Conservation (phyloP, 2,888 invertebrate genomes). For the Aplocera efformata region DNA sequence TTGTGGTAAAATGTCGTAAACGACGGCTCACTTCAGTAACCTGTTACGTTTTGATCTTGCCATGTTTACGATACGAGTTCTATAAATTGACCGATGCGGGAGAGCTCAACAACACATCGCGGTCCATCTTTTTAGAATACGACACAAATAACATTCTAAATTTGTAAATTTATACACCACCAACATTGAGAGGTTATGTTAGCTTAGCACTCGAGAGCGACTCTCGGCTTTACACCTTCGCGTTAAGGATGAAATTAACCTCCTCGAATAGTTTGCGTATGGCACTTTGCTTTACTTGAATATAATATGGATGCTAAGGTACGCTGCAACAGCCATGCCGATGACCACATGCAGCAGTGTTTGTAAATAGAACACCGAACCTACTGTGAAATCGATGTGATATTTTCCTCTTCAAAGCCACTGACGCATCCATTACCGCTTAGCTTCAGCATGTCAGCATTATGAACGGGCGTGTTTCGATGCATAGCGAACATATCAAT, state of each 20-base stretch:
- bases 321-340: constrained; percentile 75
- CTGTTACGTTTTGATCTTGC: constrained; percentile 54
- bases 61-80: constrained; percentile 69
- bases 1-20: constrained; percentile 49
- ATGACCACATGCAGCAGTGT: constrained; percentile 80
- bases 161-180: constrained; percentile 76
- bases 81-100: constrained; percentile 79
- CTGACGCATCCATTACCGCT: constrained; percentile 46
- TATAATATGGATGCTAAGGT: constrained; percentile 65
- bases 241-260: constrained; percentile 18
- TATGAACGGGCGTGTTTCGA: constrained; percentile 32
- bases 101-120: constrained; percentile 79
- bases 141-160: constrained; percentile 80
- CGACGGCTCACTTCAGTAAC: constrained; percentile 36
- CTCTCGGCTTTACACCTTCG: constrained; percentile 43
- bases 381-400: constrained; percentile 55
- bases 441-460: constrained; percentile 33
- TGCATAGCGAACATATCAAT: constrained; percentile 39
- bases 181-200: constrained; percentile 61
- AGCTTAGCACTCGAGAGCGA: constrained; percentile 34
- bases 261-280: constrained; percentile 11
- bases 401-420: constrained; percentile 43
- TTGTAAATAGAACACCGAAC: constrained; percentile 73
- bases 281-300: constrained; percentile 56
- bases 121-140: constrained; percentile 80